phyloP scores from a whole-genome alignment of 2,888 invertebrate genomes.

The Orthosia gracilis region DNA sequence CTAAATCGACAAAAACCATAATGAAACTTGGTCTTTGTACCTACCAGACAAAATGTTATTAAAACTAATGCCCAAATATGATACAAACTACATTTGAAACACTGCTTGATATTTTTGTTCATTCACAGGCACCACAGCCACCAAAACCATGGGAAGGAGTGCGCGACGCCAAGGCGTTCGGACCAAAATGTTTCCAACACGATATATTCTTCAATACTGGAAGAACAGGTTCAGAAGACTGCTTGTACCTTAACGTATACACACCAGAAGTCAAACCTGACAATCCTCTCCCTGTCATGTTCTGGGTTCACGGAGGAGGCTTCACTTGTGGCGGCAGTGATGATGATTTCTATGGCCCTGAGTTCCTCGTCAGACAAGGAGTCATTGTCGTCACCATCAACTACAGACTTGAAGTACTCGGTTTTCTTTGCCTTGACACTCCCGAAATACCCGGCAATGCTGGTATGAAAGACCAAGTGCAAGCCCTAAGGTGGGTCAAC shows the following conservation, averaged over 20 bases:
- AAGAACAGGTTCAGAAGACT: conserved; percentile 64
- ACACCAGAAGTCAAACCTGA: conserved; percentile 66
- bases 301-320: conserved; percentile 71
- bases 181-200: conserved; percentile 55
- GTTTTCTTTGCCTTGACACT: conserved; percentile 71
- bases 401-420: conserved; percentile 72
- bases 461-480: conserved; percentile 75
- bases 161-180: conserved; percentile 71
- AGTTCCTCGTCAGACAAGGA: conserved; percentile 69
- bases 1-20: not conserved
- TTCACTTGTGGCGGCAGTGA: conserved; percentile 70
- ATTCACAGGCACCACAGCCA: conserved; percentile 64
- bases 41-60: not conserved
- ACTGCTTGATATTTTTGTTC: not conserved
- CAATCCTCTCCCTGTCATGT: conserved; percentile 68
- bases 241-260: conserved; percentile 74
- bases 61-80: not conserved
- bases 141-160: conserved; percentile 74
- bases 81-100: not conserved
- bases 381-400: conserved; percentile 70
- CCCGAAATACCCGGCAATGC: conserved; percentile 74
- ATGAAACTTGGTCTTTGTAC: not conserved
- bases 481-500: conserved; percentile 72
- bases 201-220: conserved; percentile 38
- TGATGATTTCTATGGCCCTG: conserved; percentile 68